Percentiles rank a stretch among this genome's conserved stretches.
Evolutionary conservation across 2,888 invertebrate genomes (phyloP).

Genomic region (Actias luna): DNA sequence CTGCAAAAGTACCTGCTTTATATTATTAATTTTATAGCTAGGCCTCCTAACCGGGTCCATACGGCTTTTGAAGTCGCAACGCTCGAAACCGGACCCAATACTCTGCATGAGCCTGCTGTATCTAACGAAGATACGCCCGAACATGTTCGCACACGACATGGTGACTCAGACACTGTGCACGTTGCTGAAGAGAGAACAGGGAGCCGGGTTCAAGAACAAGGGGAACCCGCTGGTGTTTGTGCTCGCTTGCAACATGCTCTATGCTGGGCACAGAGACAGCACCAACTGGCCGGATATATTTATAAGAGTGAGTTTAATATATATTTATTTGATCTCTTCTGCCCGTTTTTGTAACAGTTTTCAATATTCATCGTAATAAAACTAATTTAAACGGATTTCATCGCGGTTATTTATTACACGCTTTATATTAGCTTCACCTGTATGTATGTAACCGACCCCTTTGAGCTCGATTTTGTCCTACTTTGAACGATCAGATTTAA

Average conservation of each 20-base stretch:
- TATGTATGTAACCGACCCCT: too few species aligned
- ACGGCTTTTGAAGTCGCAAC: conserved; percentile 87
- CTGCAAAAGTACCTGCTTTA: not conserved
- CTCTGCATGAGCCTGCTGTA: conserved; percentile 90
- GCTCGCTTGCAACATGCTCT: conserved; percentile 91
- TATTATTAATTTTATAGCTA: conserved; percentile 66
- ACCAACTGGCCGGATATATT: conserved; percentile 96
- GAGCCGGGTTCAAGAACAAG: conserved; percentile 87
- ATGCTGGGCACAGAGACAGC: conserved; percentile 90
- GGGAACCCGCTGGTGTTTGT: conserved; percentile 91
- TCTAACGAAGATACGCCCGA: conserved; percentile 89
- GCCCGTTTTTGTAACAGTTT: too few species aligned
- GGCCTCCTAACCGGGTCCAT: conserved; percentile 94
- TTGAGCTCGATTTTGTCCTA: too few species aligned
- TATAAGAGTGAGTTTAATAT: conserved; percentile 85
- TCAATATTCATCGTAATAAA: too few species aligned
- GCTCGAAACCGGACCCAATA: conserved; percentile 91
- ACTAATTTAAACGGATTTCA: too few species aligned
- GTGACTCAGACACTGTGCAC: conserved; percentile 91
- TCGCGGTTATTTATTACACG: too few species aligned
- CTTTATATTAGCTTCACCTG: too few species aligned
- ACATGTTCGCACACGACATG: conserved; percentile 88
- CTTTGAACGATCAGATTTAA: too few species aligned
- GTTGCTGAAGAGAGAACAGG: conserved; percentile 89
- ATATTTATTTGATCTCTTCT: too few species aligned